Conservation (phyloP, 2,113 vertebrate genomes). For the Grammomys surdaster region DNA sequence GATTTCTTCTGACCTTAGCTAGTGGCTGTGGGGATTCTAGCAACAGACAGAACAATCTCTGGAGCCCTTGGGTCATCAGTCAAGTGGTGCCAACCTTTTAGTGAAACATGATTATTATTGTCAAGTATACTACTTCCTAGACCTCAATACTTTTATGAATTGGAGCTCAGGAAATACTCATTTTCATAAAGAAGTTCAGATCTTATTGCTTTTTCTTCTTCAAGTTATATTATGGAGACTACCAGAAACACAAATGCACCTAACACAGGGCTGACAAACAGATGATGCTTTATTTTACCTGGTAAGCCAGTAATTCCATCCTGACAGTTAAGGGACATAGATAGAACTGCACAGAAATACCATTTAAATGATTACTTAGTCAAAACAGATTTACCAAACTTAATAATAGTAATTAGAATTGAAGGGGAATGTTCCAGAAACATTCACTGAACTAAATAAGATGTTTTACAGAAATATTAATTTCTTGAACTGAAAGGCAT, state of each 20-base stretch:
- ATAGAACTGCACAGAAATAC: background rate
- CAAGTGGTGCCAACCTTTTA: background rate
- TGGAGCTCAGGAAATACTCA: background rate
- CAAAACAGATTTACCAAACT: conserved; percentile 60
- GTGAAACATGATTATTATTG: background rate
- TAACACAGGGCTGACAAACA: background rate
- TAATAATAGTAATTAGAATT: conserved; percentile 71
- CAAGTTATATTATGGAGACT: background rate
- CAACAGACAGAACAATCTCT: background rate
- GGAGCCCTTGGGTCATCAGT: background rate
- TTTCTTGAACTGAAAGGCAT: conserved; percentile 60
- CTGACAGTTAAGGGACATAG: background rate
- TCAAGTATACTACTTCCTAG: background rate
- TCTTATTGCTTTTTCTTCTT: background rate
- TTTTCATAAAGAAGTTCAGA: conserved; percentile 33
- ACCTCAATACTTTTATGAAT: conserved; percentile 24
- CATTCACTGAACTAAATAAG: background rate
- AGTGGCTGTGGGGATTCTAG: background rate
- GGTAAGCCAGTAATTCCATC: background rate
- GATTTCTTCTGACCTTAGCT: conserved; percentile 6
- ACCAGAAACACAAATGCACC: conserved; percentile 46
- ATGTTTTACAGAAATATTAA: conserved; percentile 43
- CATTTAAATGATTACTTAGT: conserved; percentile 28
- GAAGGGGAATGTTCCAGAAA: conserved; percentile 54
- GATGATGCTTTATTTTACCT: background rate